phyloP scores from a whole-genome alignment of 2,797 vertebrate species.

The Alosa sapidissima region DNA sequence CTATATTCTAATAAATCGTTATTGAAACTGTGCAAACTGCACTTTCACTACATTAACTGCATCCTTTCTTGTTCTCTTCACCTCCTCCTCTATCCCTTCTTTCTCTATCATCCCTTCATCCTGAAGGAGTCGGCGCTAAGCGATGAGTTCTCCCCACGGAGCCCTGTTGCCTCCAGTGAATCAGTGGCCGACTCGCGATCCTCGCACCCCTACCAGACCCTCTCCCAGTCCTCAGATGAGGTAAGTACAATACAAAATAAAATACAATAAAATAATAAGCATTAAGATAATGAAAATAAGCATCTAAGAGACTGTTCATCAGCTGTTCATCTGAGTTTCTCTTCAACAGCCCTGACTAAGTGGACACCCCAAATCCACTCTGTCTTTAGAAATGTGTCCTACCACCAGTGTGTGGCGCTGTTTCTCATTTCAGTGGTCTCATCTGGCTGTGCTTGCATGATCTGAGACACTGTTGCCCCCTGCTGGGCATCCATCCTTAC shows the following conservation, averaged over 20 bases:
- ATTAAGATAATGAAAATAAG: no score
- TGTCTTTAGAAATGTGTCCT: no score
- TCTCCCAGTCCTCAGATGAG: slow-evolving; percentile 84
- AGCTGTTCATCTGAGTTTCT: no score
- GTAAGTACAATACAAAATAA: no score
- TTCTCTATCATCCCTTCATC: slow-evolving; percentile 17
- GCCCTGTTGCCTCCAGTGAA: slow-evolving; percentile 70
- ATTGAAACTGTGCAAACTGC: background rate
- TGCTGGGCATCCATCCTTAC: background rate
- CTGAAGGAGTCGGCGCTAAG: slow-evolving; percentile 83
- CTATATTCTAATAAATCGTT: no score
- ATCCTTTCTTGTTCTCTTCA: background rate
- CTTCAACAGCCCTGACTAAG: no score
- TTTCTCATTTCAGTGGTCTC: no score
- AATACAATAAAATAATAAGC: no score
- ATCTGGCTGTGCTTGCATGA: background rate
- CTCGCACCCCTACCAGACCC: slow-evolving; percentile 84
- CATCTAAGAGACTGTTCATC: no score
- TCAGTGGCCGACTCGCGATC: slow-evolving; percentile 70
- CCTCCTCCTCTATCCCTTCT: background rate
- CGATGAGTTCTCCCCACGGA: slow-evolving; percentile 80
- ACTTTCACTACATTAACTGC: background rate
- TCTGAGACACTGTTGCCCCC: background rate
- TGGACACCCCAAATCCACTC: no score
- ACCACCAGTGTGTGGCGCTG: no score